Conservation (phyloP, 2,797 vertebrate genomes). For the Leptodon cayanensis region DNA sequence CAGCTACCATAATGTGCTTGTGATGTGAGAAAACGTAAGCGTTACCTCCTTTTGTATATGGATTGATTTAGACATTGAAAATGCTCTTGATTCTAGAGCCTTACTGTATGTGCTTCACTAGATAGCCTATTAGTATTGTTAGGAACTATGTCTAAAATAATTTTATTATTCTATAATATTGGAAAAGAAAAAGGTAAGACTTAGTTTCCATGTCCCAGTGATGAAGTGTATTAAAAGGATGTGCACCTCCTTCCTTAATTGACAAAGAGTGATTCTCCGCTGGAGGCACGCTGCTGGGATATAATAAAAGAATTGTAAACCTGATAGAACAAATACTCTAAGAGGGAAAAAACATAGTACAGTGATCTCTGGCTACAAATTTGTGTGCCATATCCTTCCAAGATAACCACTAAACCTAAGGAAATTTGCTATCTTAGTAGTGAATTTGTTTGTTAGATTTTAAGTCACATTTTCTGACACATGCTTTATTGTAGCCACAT, state of each 20-base stretch:
- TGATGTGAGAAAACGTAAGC: background rate
- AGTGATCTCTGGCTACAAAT: background rate
- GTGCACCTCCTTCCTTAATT: background rate
- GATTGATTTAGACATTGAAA: background rate
- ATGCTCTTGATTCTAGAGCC: background rate
- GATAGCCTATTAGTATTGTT: fast-evolving
- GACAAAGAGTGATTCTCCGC: background rate
- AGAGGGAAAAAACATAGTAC: background rate
- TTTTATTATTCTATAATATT: background rate
- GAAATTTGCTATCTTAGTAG: background rate
- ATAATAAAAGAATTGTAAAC: background rate
- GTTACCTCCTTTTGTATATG: background rate
- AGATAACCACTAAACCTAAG: background rate
- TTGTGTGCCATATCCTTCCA: background rate
- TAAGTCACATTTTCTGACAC: background rate
- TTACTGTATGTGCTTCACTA: background rate
- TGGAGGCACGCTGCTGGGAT: background rate
- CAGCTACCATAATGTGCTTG: background rate
- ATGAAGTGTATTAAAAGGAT: background rate
- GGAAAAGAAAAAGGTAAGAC: background rate
- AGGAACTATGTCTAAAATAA: background rate
- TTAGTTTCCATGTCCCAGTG: background rate
- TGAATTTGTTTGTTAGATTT: background rate
- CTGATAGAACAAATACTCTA: background rate
- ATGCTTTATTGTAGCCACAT: background rate